phyloP scores from a whole-genome alignment of 2,888 invertebrate species.

The Gymnocheta viridis region DNA sequence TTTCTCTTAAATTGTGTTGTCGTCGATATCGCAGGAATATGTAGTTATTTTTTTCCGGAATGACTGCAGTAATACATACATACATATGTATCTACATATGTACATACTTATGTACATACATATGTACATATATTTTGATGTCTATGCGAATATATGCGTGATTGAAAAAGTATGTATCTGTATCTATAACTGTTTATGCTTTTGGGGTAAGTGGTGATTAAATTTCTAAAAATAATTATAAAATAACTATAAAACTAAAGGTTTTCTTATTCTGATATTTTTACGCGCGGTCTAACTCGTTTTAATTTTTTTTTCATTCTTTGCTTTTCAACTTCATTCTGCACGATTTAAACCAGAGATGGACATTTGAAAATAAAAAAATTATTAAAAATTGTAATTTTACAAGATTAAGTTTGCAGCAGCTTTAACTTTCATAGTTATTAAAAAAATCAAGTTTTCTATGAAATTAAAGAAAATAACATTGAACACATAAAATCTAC shows the following conservation, averaged over 20 bases:
- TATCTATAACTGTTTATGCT: not conserved
- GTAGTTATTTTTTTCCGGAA: not conserved
- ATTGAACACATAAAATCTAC: too few relatives aligned
- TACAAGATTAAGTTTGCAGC: too few relatives aligned
- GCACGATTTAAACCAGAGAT: conserved; percentile 3
- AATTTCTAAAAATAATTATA: conserved; percentile 74
- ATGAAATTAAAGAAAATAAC: too few relatives aligned
- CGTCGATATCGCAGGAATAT: not conserved
- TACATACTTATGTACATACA: not conserved
- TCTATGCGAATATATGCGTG: not conserved
- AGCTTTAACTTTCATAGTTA: too few relatives aligned
- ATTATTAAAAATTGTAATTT: too few relatives aligned
- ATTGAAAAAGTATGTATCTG: not conserved
- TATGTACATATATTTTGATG: not conserved
- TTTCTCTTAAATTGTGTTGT: not conserved
- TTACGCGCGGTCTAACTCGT: conserved; percentile 47
- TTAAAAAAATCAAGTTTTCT: too few relatives aligned
- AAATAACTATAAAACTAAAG: conserved; percentile 61
- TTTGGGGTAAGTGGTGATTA: conserved; percentile 70
- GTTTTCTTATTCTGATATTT: conserved; percentile 52
- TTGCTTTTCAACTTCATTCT: conserved; percentile 9
- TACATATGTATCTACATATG: not conserved
- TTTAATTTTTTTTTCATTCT: conserved; percentile 38
- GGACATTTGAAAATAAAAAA: not conserved
- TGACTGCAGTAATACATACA: too few relatives aligned